Evolutionary conservation across 2,888 invertebrate species (phyloP), one percentile per base, ranked within the genome.

Genomic region (Plagodis dolabraria): DNA sequence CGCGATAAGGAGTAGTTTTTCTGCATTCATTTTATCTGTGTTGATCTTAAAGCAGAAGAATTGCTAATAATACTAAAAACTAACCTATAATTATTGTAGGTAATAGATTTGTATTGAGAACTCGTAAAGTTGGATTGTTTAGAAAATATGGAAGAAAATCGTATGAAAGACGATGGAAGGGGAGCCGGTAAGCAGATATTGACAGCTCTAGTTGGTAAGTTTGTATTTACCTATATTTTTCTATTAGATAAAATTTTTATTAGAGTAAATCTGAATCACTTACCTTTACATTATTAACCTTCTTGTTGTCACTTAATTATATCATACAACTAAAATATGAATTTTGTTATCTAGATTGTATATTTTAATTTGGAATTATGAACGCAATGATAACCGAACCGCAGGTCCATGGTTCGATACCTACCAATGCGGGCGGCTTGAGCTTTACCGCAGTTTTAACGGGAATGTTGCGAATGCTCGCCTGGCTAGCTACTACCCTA

Each of bases 161-260:
- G 72, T 12, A 6, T 53, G 0, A 40, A 36, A 33, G 47, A 22
- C 22, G 22, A 53, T 9, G 53, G 72, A 72, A 68, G 76, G 75
- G 54, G 71, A 62, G 77, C 85, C 7, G 65, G 68, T 33, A 78
- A 71, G 47, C 87, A 87, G 71, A 80, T 87, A 65, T 66, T 86
- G 10, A 85, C 87, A 7, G 86, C 87, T 44, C 66, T 87, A 11
- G 67, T 80, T n/a, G 87, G 87, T 87, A 63, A 82, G 83, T 76
- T 33, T 43, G 68, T 36, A 34, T 48, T 10, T 22, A n/a, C n/a
- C n/a, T 10, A n/a, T 7, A 33, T 38, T 38, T 7, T 38, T 38
- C 9, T 4, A 38, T 38, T 38, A 22, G 22, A 22, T 22, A 2
- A 22, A 2, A 22, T 22, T 22, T 22, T 22, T 22, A n/a, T n/a